Evolutionary conservation across 2,888 invertebrate genomes (phyloP).

Genomic region (Clistopyga incitator): DNA sequence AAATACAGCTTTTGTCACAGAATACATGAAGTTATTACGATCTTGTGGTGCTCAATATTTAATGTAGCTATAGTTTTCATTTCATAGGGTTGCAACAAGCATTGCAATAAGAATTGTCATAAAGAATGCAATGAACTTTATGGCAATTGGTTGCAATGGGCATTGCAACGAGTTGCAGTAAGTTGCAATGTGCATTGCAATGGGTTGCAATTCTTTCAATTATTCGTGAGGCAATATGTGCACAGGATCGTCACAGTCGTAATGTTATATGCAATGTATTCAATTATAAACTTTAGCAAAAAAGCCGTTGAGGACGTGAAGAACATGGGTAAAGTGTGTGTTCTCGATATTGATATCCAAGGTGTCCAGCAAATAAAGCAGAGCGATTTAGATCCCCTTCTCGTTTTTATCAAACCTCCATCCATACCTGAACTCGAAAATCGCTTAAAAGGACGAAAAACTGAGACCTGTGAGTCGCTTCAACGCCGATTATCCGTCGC

Average conservation of each 20-base stretch:
- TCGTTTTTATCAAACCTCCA: constrained; percentile 97
- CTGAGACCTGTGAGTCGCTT: constrained; percentile 96
- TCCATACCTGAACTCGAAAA: constrained; percentile 91
- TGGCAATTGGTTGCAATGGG: too few relatives aligned
- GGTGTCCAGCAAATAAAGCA: constrained; percentile 96
- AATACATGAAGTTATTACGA: too few relatives aligned
- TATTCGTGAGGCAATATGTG: too few relatives aligned
- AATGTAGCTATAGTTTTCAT: too few relatives aligned
- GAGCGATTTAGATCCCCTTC: constrained; percentile 92
- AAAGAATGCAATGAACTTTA: too few relatives aligned
- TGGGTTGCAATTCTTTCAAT: too few relatives aligned
- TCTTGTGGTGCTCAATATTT: too few relatives aligned
- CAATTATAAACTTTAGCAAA: constrained; percentile 87
- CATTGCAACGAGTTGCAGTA: too few relatives aligned
- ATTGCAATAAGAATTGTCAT: too few relatives aligned
- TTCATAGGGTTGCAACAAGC: too few relatives aligned
- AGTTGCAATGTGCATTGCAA: too few relatives aligned
- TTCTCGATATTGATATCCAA: constrained; percentile 97
- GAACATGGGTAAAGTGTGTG: constrained; percentile 93
- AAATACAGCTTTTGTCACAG: too few relatives aligned
- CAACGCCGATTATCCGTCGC: constrained; percentile 92
- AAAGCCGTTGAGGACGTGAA: constrained; percentile 93
- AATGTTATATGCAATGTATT: background rate
- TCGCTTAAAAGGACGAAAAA: constrained; percentile 91
- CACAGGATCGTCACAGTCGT: background rate